Evolutionary conservation across 2,888 invertebrate species (phyloP).

Genomic region (Drosophila phalerata): DNA sequence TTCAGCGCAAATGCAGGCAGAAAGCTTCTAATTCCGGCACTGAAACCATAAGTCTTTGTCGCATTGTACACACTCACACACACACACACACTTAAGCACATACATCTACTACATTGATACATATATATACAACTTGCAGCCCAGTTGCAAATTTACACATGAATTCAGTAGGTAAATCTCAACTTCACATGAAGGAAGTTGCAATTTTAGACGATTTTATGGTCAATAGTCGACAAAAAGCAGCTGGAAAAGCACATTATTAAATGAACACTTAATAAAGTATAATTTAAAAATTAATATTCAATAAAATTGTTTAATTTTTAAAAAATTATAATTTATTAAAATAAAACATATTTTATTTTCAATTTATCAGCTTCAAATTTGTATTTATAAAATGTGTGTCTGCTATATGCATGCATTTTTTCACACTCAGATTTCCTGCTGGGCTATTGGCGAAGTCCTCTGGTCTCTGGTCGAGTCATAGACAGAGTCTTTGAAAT

Average conservation of each 20-base stretch:
- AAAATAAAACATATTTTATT: no score
- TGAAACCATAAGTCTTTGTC: conserved; percentile 82
- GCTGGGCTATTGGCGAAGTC: conserved; percentile 9
- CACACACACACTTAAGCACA: conserved; percentile 10
- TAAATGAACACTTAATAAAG: neutral
- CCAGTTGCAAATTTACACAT: conserved; percentile 41
- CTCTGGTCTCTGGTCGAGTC: neutral
- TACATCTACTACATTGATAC: conserved; percentile 1
- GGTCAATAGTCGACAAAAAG: no score
- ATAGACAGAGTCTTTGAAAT: conserved; percentile 25
- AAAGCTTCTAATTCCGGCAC: conserved; percentile 80
- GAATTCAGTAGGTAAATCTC: conserved; percentile 1
- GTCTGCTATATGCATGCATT: neutral
- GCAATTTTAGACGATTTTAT: no score
- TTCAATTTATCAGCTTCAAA: no score
- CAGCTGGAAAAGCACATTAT: neutral
- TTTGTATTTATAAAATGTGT: neutral
- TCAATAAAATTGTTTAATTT: no score
- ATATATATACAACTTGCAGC: conserved; percentile 11
- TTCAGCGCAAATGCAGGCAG: conserved; percentile 78
- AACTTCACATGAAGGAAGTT: neutral
- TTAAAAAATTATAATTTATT: no score
- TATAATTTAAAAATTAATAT: no score
- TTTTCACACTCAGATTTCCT: neutral
- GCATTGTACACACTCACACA: conserved; percentile 66